Evolutionary conservation across 2,797 vertebrate species (phyloP).

Genomic region (Microctenopoma lineatum): DNA sequence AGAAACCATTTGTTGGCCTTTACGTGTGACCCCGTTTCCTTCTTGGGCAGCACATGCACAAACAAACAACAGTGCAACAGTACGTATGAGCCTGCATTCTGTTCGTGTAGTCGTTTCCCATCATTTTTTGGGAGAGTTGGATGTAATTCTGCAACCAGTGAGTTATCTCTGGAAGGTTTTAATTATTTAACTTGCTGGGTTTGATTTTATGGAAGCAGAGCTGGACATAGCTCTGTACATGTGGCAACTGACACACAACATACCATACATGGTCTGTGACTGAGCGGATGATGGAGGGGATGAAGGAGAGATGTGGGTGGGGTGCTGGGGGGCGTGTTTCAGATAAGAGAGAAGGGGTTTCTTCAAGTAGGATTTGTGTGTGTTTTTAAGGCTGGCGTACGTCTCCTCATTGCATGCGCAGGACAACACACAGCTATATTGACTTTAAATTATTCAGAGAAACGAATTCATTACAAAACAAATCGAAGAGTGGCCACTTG

Average conservation of each 20-base stretch:
- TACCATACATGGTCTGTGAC: slow-evolving; percentile 17
- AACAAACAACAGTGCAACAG: slow-evolving; percentile 3
- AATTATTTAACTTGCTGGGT: slow-evolving; percentile 32
- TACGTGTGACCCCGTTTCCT: not conserved
- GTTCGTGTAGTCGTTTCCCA: slow-evolving; percentile 29
- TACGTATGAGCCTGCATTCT: not conserved
- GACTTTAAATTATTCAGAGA: slow-evolving; percentile 9
- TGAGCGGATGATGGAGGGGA: slow-evolving; percentile 22
- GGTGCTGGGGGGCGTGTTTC: too few relatives aligned
- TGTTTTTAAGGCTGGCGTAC: slow-evolving; percentile 15
- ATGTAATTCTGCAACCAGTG: not conserved
- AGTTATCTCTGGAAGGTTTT: slow-evolving; percentile 21
- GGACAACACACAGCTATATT: slow-evolving; percentile 7
- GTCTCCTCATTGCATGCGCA: slow-evolving; percentile 13
- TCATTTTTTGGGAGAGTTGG: not conserved
- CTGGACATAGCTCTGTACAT: slow-evolving; percentile 22
- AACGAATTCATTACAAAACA: not conserved
- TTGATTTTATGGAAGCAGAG: slow-evolving; percentile 22
- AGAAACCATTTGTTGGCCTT: slow-evolving; percentile 14
- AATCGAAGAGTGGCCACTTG: not conserved
- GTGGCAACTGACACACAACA: slow-evolving; percentile 13
- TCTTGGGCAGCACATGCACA: slow-evolving; percentile 7
- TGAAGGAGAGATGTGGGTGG: not conserved
- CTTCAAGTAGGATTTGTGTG: not conserved
- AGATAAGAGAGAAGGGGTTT: not conserved